phyloP scores from a whole-genome alignment of 2,888 invertebrate genomes.

The Heteromurus nitidus region DNA sequence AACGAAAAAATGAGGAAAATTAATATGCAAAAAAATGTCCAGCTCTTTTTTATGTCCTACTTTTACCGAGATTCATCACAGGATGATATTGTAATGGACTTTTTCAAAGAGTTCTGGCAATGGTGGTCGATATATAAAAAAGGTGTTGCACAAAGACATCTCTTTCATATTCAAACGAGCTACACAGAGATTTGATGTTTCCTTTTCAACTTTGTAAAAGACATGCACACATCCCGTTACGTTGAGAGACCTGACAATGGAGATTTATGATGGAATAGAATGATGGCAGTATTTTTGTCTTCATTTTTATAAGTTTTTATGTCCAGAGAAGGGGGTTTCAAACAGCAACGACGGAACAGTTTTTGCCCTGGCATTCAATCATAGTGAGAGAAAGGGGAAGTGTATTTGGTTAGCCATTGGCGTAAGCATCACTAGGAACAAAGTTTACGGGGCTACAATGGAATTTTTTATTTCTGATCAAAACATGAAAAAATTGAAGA shows the following conservation, averaged over 20 bases:
- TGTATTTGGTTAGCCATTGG: constrained; percentile 5
- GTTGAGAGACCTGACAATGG: background rate
- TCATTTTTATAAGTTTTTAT: background rate
- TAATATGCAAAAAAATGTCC: constrained; percentile 53
- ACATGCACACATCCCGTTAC: background rate
- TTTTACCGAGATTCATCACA: background rate
- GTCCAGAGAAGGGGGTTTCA: background rate
- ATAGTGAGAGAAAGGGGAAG: constrained; percentile 33
- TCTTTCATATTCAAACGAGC: constrained; percentile 24
- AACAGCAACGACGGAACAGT: background rate
- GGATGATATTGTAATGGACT: background rate
- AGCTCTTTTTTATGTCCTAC: background rate
- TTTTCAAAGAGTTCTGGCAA: background rate
- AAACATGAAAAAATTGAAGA: background rate
- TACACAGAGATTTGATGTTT: background rate
- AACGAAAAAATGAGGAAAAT: constrained; percentile 48
- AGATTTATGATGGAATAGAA: background rate
- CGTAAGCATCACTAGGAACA: background rate
- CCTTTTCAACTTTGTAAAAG: background rate
- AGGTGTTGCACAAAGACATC: background rate
- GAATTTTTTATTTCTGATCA: background rate
- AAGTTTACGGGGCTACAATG: background rate
- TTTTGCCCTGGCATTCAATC: background rate
- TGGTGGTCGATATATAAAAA: no score
- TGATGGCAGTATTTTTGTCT: background rate